These are phyloP conservation scores for Tetrax tetrax DNA, from an alignment of 2,113 vertebrate species.

Conservation along the genomic window DNA sequence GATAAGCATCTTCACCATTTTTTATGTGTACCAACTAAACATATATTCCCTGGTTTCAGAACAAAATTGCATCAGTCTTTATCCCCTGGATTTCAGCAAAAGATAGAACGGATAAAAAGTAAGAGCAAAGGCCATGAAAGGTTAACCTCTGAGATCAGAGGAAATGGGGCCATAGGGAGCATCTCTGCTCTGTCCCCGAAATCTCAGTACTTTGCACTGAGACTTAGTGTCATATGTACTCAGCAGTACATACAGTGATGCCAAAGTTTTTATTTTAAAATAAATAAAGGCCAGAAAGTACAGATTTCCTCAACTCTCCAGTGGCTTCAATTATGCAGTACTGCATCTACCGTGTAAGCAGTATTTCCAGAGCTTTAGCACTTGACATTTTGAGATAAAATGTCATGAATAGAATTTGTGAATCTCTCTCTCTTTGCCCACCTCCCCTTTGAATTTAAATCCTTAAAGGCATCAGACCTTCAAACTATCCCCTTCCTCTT, in stretches of 20 bases:
- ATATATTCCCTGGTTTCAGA: neutral
- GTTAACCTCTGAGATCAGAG: neutral
- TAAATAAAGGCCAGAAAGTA: constrained; percentile 50
- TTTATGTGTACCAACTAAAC: neutral
- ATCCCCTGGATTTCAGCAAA: neutral
- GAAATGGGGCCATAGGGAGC: neutral
- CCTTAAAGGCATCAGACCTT: constrained; percentile 10
- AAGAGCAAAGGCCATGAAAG: neutral
- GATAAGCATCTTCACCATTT: neutral
- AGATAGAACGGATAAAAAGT: neutral
- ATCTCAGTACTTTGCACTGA: neutral
- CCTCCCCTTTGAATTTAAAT: neutral
- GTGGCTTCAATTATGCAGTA: constrained; percentile 33
- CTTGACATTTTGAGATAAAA: constrained; percentile 71
- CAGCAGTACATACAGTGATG: neutral
- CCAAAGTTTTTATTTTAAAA: constrained; percentile 46
- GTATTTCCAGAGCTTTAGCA: constrained; percentile 55
- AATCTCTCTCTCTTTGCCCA: neutral
- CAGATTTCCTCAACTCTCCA: constrained; percentile 27
- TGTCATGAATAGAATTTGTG: constrained; percentile 48
- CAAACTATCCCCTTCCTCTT: neutral
- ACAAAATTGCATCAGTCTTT: neutral
- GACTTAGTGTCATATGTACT: neutral
- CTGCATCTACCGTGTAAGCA: neutral
- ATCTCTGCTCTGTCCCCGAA: neutral